These are phyloP conservation scores for Portevinia maculata DNA, from an alignment of 2,888 invertebrate species.

Conservation along the genomic window DNA sequence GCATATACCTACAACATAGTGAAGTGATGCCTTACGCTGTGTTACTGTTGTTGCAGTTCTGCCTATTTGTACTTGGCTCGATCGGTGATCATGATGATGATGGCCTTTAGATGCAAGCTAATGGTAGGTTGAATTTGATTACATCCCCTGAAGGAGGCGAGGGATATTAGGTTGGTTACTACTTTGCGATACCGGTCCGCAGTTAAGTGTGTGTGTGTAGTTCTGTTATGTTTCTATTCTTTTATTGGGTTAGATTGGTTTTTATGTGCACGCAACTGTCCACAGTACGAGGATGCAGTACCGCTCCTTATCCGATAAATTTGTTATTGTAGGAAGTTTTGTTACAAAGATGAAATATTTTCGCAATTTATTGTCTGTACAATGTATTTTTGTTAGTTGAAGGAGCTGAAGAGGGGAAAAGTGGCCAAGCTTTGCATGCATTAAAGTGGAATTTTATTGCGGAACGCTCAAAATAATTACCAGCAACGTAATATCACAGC, in stretches of 20 bases:
- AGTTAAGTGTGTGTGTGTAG: neutral
- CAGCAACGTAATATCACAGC: constrained; percentile 46
- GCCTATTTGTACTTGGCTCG: constrained; percentile 62
- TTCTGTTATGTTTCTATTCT: constrained; percentile 2
- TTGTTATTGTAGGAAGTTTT: constrained; percentile 58
- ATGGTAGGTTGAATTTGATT: constrained; percentile 68
- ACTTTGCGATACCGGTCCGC: constrained; percentile 33
- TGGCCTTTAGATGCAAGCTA: constrained; percentile 63
- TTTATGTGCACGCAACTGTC: constrained; percentile 64
- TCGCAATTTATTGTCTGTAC: constrained; percentile 60
- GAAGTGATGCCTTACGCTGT: constrained; percentile 21
- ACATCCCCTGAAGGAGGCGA: constrained; percentile 20
- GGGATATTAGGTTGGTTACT: constrained; percentile 16
- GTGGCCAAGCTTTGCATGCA: constrained; percentile 51
- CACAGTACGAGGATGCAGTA: constrained; percentile 41
- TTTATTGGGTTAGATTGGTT: constrained; percentile 52
- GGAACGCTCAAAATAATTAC: constrained; percentile 66
- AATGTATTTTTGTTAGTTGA: constrained; percentile 36
- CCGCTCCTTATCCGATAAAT: constrained; percentile 66
- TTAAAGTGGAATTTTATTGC: constrained; percentile 62
- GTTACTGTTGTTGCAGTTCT: constrained; percentile 55
- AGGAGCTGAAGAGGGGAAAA: neutral
- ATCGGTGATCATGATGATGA: constrained; percentile 68
- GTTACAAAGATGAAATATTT: constrained; percentile 60
- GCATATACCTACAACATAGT: constrained; percentile 1